These are phyloP conservation scores for Limulus polyphemus DNA, from an alignment of 2,888 invertebrate genomes.

Conservation along the genomic window DNA sequence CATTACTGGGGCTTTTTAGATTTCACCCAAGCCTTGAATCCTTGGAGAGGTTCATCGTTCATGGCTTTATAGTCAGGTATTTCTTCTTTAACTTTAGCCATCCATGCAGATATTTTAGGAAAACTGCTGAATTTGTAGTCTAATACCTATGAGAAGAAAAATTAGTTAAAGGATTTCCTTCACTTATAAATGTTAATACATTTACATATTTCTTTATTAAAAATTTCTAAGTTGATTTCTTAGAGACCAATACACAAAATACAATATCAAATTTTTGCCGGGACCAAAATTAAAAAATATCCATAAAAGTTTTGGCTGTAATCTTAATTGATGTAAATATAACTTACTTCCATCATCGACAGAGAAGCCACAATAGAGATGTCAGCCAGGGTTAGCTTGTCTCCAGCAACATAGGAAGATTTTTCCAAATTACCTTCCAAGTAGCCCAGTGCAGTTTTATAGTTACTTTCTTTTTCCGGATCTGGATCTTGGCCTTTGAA, in stretches of 20 bases:
- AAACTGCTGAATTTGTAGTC: background rate
- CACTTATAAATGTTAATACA: background rate
- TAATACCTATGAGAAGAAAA: background rate
- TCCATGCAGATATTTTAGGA: slow-evolving; percentile 6
- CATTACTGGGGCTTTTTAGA: background rate
- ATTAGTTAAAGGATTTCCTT: too few relatives aligned
- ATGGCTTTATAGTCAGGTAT: slow-evolving; percentile 1
- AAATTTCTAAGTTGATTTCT: background rate
- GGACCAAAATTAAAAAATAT: too few relatives aligned
- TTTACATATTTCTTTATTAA: background rate
- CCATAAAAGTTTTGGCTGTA: too few relatives aligned
- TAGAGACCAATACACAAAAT: background rate
- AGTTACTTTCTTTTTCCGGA: slow-evolving; percentile 43
- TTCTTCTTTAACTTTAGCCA: slow-evolving; percentile 6
- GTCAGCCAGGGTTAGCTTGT: slow-evolving; percentile 63
- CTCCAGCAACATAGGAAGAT: slow-evolving; percentile 57
- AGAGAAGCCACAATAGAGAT: slow-evolving; percentile 53
- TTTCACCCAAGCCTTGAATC: background rate
- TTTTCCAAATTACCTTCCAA: slow-evolving; percentile 58
- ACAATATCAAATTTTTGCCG: too few relatives aligned
- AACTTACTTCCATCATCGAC: slow-evolving; percentile 51
- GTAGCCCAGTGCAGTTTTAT: slow-evolving; percentile 50
- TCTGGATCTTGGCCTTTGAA: too few relatives aligned
- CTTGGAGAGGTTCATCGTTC: slow-evolving; percentile 2
- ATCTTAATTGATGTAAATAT: too few relatives aligned